Evolutionary conservation across 2,797 vertebrate species (phyloP).

Genomic region (Denticeps clupeoides): DNA sequence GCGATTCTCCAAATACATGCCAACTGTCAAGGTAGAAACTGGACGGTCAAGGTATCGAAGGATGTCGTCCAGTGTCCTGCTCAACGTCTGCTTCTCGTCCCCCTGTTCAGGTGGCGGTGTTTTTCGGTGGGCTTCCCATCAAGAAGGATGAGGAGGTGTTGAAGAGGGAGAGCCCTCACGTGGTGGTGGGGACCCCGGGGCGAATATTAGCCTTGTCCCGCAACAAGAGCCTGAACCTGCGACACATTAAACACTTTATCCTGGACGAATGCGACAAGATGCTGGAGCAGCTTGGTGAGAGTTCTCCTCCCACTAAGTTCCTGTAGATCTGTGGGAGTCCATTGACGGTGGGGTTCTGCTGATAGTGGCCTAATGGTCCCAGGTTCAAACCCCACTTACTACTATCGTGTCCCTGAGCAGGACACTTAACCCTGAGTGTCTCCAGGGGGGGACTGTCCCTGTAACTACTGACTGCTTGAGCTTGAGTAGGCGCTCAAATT

Average conservation of each 20-base stretch:
- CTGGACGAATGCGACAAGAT: constrained; percentile 78
- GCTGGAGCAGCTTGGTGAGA: constrained; percentile 75
- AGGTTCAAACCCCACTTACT: too few relatives aligned
- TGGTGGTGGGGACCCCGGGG: constrained; percentile 71
- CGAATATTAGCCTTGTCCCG: constrained; percentile 66
- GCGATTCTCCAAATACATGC: constrained; percentile 74
- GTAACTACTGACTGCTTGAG: too few relatives aligned
- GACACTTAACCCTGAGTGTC: too few relatives aligned
- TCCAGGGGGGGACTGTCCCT: too few relatives aligned
- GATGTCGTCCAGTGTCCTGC: background rate
- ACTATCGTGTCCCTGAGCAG: too few relatives aligned
- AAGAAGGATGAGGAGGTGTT: constrained; percentile 73
- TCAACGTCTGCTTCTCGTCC: background rate
- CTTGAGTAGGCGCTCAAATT: too few relatives aligned
- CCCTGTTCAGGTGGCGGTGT: constrained; percentile 60
- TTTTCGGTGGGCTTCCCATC: constrained; percentile 69
- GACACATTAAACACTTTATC: constrained; percentile 74
- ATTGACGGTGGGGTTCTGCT: too few relatives aligned
- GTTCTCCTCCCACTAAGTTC: too few relatives aligned
- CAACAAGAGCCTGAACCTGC: constrained; percentile 70
- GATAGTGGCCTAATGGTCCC: too few relatives aligned
- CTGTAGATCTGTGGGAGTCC: background rate
- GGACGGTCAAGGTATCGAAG: constrained; percentile 36
- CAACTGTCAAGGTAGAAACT: constrained; percentile 58
- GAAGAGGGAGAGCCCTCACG: constrained; percentile 70